Percentiles rank a stretch among this genome's conserved stretches.
These are phyloP conservation scores for Loxodonta africana DNA, from an alignment of 2,113 vertebrate species.

Conservation along the genomic window DNA sequence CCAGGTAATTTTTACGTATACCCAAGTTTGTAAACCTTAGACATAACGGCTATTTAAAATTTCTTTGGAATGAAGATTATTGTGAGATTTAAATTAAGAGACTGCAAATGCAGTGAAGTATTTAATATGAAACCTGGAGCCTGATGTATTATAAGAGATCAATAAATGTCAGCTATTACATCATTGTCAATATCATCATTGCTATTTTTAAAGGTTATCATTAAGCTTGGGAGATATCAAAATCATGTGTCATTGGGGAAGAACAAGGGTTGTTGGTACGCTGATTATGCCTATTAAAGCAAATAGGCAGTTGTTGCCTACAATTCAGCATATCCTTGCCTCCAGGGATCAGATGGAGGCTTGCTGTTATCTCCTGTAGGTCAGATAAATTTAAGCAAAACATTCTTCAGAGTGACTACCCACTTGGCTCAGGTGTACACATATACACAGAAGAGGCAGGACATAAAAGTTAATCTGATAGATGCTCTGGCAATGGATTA, in stretches of 20 bases:
- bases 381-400: slow-evolving; percentile 40
- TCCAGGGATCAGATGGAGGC: background rate
- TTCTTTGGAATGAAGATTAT: background rate
- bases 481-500: background rate
- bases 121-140: background rate
- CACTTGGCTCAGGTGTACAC: background rate
- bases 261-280: background rate
- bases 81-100: slow-evolving; percentile 43
- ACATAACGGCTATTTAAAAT: background rate
- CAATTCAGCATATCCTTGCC: background rate
- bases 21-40: slow-evolving; percentile 24
- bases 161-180: background rate
- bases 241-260: background rate
- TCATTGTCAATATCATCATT: slow-evolving; percentile 19
- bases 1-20: slow-evolving; percentile 25
- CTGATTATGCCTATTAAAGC: background rate
- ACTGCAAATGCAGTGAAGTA: background rate
- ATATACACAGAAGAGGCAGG: background rate
- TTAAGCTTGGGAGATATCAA: slow-evolving; percentile 11
- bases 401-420: background rate
- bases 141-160: background rate
- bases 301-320: slow-evolving; percentile 1
- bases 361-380: slow-evolving; percentile 35
- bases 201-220: slow-evolving; percentile 56
- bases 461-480: background rate